Evolutionary conservation across 2,888 invertebrate species (phyloP).

Genomic region (Drosophila lacicola): DNA sequence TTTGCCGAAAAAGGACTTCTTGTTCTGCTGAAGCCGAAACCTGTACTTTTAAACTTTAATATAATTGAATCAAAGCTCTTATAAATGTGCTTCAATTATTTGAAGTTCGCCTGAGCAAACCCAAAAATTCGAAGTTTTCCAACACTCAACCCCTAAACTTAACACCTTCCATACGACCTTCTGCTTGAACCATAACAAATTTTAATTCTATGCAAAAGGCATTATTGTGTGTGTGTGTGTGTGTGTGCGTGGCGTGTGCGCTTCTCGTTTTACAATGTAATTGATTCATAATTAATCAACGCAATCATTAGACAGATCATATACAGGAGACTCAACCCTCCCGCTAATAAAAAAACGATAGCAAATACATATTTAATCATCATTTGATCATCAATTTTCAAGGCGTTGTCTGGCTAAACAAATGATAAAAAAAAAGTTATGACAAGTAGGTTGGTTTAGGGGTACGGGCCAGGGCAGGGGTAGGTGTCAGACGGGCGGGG

Average conservation of each 20-base stretch:
- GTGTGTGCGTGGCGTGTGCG: neutral
- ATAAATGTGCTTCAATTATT: neutral
- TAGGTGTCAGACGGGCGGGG: neutral
- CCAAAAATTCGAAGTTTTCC: too few relatives aligned
- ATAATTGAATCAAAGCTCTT: neutral
- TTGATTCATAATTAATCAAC: conserved; percentile 79
- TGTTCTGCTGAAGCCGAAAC: too few relatives aligned
- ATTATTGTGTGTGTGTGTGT: conserved; percentile 3
- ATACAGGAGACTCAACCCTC: neutral
- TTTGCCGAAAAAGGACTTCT: too few relatives aligned
- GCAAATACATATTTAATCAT: conserved; percentile 78
- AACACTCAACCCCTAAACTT: neutral
- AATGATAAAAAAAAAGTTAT: conserved; percentile 41
- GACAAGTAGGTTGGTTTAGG: neutral
- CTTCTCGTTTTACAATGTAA: conserved; percentile 67
- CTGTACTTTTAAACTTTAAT: neutral
- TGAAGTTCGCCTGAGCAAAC: neutral
- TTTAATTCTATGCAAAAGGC: conserved; percentile 10
- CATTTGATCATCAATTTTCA: conserved; percentile 79
- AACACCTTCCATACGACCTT: neutral
- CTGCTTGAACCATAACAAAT: conserved; percentile 32
- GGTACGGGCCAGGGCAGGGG: neutral
- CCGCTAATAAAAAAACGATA: conserved; percentile 1
- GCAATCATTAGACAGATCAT: conserved; percentile 65
- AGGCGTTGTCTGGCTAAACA: conserved; percentile 51